phyloP scores from a whole-genome alignment of 2,888 invertebrate genomes.

The Drosophila cyrtoloma region DNA sequence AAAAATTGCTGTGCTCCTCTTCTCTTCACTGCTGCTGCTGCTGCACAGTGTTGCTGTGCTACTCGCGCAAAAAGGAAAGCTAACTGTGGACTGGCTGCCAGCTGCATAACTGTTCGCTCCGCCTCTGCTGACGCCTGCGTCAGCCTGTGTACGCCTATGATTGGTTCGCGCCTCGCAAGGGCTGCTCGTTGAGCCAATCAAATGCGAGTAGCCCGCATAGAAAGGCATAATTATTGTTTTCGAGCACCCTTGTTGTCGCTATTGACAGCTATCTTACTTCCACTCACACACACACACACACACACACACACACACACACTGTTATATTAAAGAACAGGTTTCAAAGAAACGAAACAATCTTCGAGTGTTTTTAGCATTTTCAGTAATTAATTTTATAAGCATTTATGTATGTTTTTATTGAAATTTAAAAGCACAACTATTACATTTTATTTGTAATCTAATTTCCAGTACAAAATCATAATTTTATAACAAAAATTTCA shows the following conservation, averaged over 20 bases:
- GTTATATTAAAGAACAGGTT: slow-evolving; percentile 23
- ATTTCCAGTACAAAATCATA: slow-evolving; percentile 8
- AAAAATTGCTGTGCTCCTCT: slow-evolving; percentile 28
- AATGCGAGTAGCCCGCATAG: not conserved
- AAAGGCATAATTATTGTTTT: slow-evolving; percentile 2
- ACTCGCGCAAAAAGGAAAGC: slow-evolving; percentile 14
- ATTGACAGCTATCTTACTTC: slow-evolving; percentile 17
- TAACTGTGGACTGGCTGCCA: slow-evolving; percentile 3
- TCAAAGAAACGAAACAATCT: slow-evolving; percentile 13
- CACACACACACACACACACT: not conserved
- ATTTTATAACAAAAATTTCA: not conserved
- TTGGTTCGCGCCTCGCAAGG: slow-evolving; percentile 32
- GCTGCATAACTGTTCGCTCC: slow-evolving; percentile 9
- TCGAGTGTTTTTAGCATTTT: slow-evolving; percentile 15
- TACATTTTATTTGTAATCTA: not conserved
- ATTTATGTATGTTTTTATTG: not conserved
- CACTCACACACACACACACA: not conserved
- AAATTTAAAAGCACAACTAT: not conserved
- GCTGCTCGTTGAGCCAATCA: slow-evolving; percentile 30
- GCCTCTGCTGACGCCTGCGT: slow-evolving; percentile 8
- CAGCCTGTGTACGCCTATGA: slow-evolving; percentile 11
- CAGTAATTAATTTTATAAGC: slow-evolving; percentile 6
- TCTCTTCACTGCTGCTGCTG: not conserved
- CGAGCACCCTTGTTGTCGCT: slow-evolving; percentile 13
- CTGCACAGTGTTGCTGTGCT: slow-evolving; percentile 1